Evolutionary conservation across 2,797 vertebrate genomes (phyloP).

Genomic region (Tangara arthus): DNA sequence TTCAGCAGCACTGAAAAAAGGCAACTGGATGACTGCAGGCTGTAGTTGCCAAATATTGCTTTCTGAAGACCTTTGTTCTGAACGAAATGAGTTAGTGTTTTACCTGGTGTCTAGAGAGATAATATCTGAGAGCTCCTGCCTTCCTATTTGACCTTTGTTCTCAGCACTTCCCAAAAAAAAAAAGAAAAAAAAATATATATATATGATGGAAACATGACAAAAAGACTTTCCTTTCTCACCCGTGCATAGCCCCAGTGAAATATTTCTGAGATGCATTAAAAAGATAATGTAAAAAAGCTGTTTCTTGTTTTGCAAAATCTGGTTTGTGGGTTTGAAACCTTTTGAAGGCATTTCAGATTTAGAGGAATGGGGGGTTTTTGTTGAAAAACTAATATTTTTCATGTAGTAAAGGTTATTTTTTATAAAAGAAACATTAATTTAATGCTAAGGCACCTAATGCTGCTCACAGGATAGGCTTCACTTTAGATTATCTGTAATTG

Average conservation of each 20-base stretch:
- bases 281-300: background rate
- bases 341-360: background rate
- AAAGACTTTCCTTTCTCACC: background rate
- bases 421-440: background rate
- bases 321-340: background rate
- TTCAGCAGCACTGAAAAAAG: background rate
- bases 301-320: background rate
- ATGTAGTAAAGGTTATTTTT: background rate
- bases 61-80: background rate
- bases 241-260: background rate
- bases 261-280: background rate
- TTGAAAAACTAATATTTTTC: background rate
- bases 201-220: background rate
- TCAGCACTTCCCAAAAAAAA: background rate
- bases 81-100: background rate
- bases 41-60: background rate
- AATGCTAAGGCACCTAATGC: background rate
- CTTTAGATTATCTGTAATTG: background rate
- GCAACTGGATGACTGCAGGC: background rate
- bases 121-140: background rate
- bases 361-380: background rate
- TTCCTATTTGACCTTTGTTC: background rate
- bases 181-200: background rate
- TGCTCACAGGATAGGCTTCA: background rate
- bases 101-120: background rate